These are phyloP conservation scores for Typhlichthys eigenmanni DNA, from an alignment of 2,797 vertebrate genomes.

Conservation along the genomic window DNA sequence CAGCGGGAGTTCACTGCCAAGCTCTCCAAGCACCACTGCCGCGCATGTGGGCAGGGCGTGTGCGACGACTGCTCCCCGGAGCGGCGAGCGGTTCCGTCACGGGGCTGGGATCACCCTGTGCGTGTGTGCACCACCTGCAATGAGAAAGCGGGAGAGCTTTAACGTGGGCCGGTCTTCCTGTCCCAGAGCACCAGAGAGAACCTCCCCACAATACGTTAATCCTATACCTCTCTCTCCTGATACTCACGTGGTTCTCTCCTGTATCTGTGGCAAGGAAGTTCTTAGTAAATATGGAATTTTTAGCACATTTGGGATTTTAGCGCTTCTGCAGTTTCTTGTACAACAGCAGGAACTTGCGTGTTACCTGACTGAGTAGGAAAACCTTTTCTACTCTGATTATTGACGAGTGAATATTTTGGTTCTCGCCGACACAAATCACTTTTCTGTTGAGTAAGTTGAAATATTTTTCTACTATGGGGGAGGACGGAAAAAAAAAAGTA, in stretches of 20 bases:
- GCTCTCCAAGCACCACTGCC: conserved; percentile 97
- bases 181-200: conserved; percentile 53
- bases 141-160: conserved; percentile 96
- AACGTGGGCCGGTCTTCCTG: conserved; percentile 67
- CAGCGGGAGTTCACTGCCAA: conserved; percentile 93
- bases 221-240: conserved; percentile 52
- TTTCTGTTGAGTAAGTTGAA: conserved; percentile 56
- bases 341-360: conserved; percentile 63
- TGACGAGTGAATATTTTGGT: conserved; percentile 57
- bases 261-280: conserved; percentile 61
- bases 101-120: conserved; percentile 98
- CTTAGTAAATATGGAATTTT: conserved; percentile 47
- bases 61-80: conserved; percentile 94
- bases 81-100: conserved; percentile 90
- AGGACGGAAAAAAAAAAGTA: conserved; percentile 48
- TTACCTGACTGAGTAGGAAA: conserved; percentile 64
- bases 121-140: conserved; percentile 92
- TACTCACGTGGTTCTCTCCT: conserved; percentile 55
- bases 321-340: conserved; percentile 70
- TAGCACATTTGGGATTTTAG: conserved; percentile 54
- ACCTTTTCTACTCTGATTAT: conserved; percentile 54
- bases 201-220: conserved; percentile 55
- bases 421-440: conserved; percentile 55
- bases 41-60: conserved; percentile 96
- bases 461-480: conserved; percentile 74